A percentile compares a stretch with the other conserved stretches of the same genome.
phyloP scores from a whole-genome alignment of 2,797 vertebrate species.

The Mallotus villosus region DNA sequence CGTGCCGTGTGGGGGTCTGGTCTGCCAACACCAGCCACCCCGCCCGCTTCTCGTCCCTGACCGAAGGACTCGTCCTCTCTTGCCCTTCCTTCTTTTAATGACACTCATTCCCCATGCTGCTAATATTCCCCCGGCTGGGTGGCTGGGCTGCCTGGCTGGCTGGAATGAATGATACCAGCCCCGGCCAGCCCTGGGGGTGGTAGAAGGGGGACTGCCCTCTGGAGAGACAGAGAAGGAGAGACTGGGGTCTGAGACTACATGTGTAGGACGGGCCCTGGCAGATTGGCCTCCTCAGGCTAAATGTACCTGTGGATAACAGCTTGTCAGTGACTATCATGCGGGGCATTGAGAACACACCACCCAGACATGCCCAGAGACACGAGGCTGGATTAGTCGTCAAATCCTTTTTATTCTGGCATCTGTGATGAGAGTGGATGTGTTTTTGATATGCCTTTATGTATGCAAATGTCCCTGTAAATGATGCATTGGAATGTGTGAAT shows the following conservation, averaged over 20 bases:
- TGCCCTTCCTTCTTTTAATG: constrained; percentile 79
- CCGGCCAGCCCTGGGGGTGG: constrained; percentile 68
- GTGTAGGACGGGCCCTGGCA: constrained; percentile 58
- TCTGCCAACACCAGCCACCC: constrained; percentile 21
- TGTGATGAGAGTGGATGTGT: too few relatives aligned
- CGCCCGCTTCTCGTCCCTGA: constrained; percentile 12
- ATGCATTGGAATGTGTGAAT: background rate
- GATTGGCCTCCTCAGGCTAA: constrained; percentile 68
- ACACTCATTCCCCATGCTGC: constrained; percentile 85
- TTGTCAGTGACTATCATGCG: constrained; percentile 38
- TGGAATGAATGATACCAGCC: constrained; percentile 84
- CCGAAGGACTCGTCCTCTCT: constrained; percentile 75
- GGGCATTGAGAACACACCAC: background rate
- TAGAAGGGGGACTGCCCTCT: constrained; percentile 8
- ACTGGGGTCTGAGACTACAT: constrained; percentile 50
- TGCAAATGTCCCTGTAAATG: too few relatives aligned
- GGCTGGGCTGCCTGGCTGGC: constrained; percentile 40
- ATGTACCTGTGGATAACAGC: constrained; percentile 67
- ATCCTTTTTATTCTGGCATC: too few relatives aligned
- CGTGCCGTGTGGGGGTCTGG: background rate
- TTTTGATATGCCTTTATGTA: too few relatives aligned
- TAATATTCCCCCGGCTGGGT: constrained; percentile 82
- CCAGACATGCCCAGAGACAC: too few relatives aligned
- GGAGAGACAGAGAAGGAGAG: constrained; percentile 27
- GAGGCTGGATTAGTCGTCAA: too few relatives aligned